Evolutionary conservation across 2,797 vertebrate genomes (phyloP), one percentile per base, ranked within the genome.

Genomic region (Etheostoma perlongum): DNA sequence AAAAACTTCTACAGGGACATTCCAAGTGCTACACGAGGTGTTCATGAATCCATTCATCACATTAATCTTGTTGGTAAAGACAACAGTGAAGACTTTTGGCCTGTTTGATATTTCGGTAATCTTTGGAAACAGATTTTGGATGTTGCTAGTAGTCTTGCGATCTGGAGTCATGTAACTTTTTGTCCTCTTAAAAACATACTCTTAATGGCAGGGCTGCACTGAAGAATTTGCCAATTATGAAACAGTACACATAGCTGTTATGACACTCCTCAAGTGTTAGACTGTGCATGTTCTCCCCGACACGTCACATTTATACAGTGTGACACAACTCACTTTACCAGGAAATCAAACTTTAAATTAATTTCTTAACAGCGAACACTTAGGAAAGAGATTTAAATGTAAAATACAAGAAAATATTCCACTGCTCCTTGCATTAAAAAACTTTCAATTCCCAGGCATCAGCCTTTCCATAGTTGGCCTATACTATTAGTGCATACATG

Each of bases 21-120:
- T 27, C 2, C 15, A 63, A 30, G 18, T 8, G 27, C 25, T 30
- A 27, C 11, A 53, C 42, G 2, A 66, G n/a, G n/a, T 16, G 18
- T 65, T 65, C 6, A 36, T 61, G 40, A 61, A 61, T 52, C 48
- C 40, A 67, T 62, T 63, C 16, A 69, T 73, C 19, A 66, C 47
- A 2, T 36, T 33, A 3, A 23, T 40, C 9, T n/a, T n/a, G 18
- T 14, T n/a, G 25, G 23, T 6, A 27, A 55, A 21, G 52, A 55
- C 27, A 36, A 27, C 21, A 58, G 67, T 33, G 19, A 33, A 25
- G 15, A 49, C 6, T 13, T 25, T 25, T 40, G 57, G 54, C 36
- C 49, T 51, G 23, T 55, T 55, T 27, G 6, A 12, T 51, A 42
- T 25, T 15, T 52, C 57, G 30, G 36, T 3, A 21, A 15, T n/a